phyloP scores from a whole-genome alignment of 2,888 invertebrate species.

The Onchidella celtica region DNA sequence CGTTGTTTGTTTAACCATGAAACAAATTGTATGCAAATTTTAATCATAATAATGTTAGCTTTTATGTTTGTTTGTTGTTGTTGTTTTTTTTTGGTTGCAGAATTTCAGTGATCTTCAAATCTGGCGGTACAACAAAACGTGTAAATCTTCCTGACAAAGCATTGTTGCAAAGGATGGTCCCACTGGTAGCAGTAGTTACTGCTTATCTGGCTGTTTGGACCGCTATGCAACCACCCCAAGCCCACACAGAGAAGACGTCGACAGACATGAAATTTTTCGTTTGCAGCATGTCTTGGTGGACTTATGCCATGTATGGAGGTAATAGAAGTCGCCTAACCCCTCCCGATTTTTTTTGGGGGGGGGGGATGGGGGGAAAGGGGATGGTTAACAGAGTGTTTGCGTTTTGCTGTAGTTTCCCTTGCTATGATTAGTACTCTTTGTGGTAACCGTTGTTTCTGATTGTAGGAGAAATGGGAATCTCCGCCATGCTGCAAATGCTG shows the following conservation, averaged over 20 bases:
- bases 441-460: no score
- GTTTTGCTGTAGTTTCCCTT: no score
- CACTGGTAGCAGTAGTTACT: slow-evolving; percentile 92
- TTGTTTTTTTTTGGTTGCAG: no score
- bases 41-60: not conserved
- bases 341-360: no score
- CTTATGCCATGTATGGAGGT: slow-evolving; percentile 94
- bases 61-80: not conserved
- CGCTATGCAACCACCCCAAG: slow-evolving; percentile 79
- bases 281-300: slow-evolving; percentile 96
- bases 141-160: slow-evolving; percentile 95
- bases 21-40: not conserved
- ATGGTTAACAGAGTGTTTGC: no score
- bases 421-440: no score
- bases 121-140: slow-evolving; percentile 55
- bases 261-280: slow-evolving; percentile 91
- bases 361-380: no score
- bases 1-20: not conserved
- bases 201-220: slow-evolving; percentile 95
- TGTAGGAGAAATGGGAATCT: no score
- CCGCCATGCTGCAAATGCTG: no score
- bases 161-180: slow-evolving; percentile 94
- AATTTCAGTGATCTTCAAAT: slow-evolving; percentile 51
- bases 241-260: slow-evolving; percentile 58
- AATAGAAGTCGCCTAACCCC: no score